Base-by-base conservation (phyloP, 2,797 vertebrate genomes). In the Hippopotamyrus pictus region DNA sequence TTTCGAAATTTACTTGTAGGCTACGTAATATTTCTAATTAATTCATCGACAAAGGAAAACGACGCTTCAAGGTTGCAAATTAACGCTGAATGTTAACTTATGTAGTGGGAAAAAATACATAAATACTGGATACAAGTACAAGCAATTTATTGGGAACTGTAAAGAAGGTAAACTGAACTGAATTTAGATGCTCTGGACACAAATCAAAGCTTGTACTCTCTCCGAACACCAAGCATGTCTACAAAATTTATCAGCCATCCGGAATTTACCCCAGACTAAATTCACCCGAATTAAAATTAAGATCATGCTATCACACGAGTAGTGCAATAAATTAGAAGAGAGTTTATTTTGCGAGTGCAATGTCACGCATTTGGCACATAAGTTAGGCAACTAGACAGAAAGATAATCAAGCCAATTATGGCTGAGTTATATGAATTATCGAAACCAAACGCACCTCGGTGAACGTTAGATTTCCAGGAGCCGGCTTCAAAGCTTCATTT, bases 401-500 rank as follows among this genome's bases (percentile, higher is more conserved):
- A 84, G 62, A 83, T 57, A 41, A 65, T 65, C 88, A 87, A 89
- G 79, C 86, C 91, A 92, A 92, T 93, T 91, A 92, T 92, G 88
- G 82, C 89, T 69, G 88, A 57, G 50, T 46, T 84, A 89, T 62
- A 90, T 76, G 88, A 50, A 79, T 46, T 84, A 89, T 62, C 65
- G 86, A 86, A 89, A 29, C 88, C 82, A 69, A 90, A 92, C 91
- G 90, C 92, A 91, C 89, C 85, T 91, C 89, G 65, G 22, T 62
- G 85, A 51, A 59, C 83, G 50, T 33, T 87, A 69, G 86, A 53
- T 33, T n/a, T 92, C 86, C 90, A 92, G 89, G 90, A 90, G 88
- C 90, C 89, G 57, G 89, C 90, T 88, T 25, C 69, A 89, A 88
- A 90, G 73, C 85, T 92, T 83, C 51, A 90, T 89, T 91, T 96